Evolutionary conservation across 1,140 invertebrate genomes (phyloP), one percentile per base, ranked within the genome.

Genomic region (Tenebrio molitor): DNA sequence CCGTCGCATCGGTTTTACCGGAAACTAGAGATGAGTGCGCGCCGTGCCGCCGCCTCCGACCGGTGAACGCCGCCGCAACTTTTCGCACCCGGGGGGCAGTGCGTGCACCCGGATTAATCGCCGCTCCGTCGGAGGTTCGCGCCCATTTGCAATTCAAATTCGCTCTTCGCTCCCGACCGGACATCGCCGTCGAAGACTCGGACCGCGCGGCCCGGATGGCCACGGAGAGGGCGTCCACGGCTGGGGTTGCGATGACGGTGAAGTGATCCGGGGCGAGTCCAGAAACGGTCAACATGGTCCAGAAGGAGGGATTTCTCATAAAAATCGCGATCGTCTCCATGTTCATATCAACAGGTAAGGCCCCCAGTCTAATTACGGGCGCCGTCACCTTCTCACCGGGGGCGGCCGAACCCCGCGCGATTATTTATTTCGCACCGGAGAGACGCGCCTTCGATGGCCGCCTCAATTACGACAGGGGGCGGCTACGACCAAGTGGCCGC

Each of bases 331-430:
- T 66, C 36, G 64, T 66, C 2, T 66, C 64, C 2, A 66, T 66
- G 64, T 66, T 66, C 36, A 42, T 66, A 66, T 66, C 64, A 66
- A 66, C 64, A 66, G 64, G 64, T 66, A 66, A 65, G 34, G 7
- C 2, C 2, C n/a, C 4, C 10, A 50, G n/a, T 2, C 10, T 50
- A 50, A 50, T 50, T 14, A 50, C 44, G 2, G 15, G 44, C n/a
- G n/a, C n/a, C n/a, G n/a, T n/a, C n/a, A n/a, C n/a, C n/a, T n/a
- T n/a, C n/a, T n/a, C n/a, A n/a, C n/a, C n/a, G n/a, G n/a, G n/a
- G n/a, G n/a, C n/a, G n/a, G n/a, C n/a, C n/a, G n/a, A n/a, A n/a
- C n/a, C n/a, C n/a, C n/a, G n/a, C n/a, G n/a, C n/a, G n/a, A n/a
- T n/a, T n/a, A n/a, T n/a, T n/a, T n/a, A n/a, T n/a, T n/a, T n/a